Conservation (phyloP, 2,797 vertebrate genomes). For the Sebastes jordani region DNA sequence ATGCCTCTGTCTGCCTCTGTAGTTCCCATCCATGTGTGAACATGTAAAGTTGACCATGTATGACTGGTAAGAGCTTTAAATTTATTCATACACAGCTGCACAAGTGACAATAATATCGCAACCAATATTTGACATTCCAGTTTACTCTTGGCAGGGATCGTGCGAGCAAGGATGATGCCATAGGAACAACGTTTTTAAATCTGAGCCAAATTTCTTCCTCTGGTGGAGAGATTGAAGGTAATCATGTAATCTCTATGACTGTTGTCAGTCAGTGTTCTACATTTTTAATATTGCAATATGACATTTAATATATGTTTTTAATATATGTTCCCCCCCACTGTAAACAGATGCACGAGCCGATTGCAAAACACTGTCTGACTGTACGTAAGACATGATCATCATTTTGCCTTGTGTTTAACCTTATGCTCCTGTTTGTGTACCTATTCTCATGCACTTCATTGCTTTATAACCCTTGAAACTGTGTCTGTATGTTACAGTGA, state of each 20-base stretch:
- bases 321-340: slow-evolving; percentile 24
- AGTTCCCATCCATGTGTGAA: slow-evolving; percentile 99
- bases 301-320: neutral
- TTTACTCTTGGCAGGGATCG: slow-evolving; percentile 88
- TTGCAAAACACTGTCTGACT: slow-evolving; percentile 78
- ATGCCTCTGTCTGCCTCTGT: slow-evolving; percentile 23
- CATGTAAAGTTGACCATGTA: slow-evolving; percentile 89
- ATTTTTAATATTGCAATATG: neutral
- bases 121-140: slow-evolving; percentile 1
- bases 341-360: slow-evolving; percentile 84
- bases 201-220: slow-evolving; percentile 93
- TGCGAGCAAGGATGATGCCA: slow-evolving; percentile 90
- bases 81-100: neutral
- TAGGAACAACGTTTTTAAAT: slow-evolving; percentile 92
- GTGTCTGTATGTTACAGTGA: slow-evolving; percentile 71
- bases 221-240: slow-evolving; percentile 93
- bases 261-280: neutral
- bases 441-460: neutral
- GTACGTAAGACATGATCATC: slow-evolving; percentile 79
- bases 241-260: neutral
- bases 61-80: slow-evolving; percentile 89
- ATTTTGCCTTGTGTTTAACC: neutral
- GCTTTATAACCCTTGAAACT: neutral
- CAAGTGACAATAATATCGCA: neutral
- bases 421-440: neutral